Base-by-base conservation (phyloP, 2,888 invertebrate species). In the Chymomyza caudatula region DNA sequence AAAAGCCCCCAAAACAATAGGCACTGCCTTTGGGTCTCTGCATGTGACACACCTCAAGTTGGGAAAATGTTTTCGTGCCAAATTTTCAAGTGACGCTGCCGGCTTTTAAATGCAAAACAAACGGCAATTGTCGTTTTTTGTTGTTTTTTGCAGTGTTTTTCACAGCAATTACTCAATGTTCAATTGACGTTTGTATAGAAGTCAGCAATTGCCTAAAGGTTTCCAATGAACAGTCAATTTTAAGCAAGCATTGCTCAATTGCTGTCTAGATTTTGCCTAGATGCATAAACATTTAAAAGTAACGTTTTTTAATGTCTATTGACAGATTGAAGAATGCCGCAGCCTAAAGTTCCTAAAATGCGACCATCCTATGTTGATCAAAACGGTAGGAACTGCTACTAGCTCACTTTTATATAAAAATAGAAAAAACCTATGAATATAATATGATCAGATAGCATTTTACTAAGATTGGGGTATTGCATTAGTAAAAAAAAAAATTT, bases 61-160 rank as follows among this genome's bases (percentile, higher is more conserved):
- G 43, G 37, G 29, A 63, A 51, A 51, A 64, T 56, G 59, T 64
- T 17, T 73, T 65, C 69, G 73, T 76, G 76, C 58, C 67, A 60
- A 66, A 74, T 37, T 68, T 77, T 44, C 60, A 58, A 57, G 54
- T 63, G 69, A 43, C 60, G 78, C 73, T 81, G 53, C 63, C 55
- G 63, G 67, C 66, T 67, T 73, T 63, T 51, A 74, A 77, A 73
- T 74, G 74, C 66, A 74, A 74, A 37, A 37, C 29, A 37, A 37
- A 11, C 29, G 11, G 11, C 11, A 37, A 37, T 37, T 37, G 29
- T 37, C 11, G 29, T 37, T 37, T 74, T 63, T 6, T 37, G 4
- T 4, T 37, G 37, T 11, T 37, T 37, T 4, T 37, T 4, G 37
- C 11, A n/a, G 15, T 47, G 2, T 47, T 15, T 47, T 47, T 47